Conservation (phyloP, 53 echinoderm and acorn worm genomes). For the Astropecten irregularis region DNA sequence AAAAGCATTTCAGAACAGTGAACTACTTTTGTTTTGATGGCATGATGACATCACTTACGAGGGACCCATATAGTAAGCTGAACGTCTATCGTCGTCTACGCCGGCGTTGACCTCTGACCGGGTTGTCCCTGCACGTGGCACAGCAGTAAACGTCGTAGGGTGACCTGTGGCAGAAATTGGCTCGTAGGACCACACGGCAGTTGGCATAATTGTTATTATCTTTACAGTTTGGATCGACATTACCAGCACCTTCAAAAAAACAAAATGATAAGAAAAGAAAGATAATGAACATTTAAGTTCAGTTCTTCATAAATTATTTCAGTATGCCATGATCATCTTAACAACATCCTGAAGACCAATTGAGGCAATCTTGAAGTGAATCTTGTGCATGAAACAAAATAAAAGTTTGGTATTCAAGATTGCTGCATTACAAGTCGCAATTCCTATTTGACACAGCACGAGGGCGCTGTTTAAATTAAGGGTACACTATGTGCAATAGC, state of each 20-base stretch:
- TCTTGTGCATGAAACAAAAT: too few relatives aligned
- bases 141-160: conserved; percentile 65
- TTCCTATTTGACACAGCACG: too few relatives aligned
- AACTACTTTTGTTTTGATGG: not conserved
- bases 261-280: not conserved
- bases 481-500: too few relatives aligned
- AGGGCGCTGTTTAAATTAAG: too few relatives aligned
- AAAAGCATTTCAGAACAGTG: not conserved
- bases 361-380: not conserved
- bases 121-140: conserved; percentile 63
- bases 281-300: not conserved
- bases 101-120: not conserved
- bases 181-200: conserved; percentile 64
- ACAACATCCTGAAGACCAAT: too few relatives aligned
- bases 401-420: too few relatives aligned
- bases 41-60: too few relatives aligned
- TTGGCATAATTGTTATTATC: conserved; percentile 62
- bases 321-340: too few relatives aligned
- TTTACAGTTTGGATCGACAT: conserved; percentile 58
- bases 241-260: conserved; percentile 14
- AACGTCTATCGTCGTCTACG: conserved; percentile 5
- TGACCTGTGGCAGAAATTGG: conserved; percentile 32
- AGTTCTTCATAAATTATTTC: not conserved
- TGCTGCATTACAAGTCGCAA: too few relatives aligned
- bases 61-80: too few relatives aligned